Base-by-base conservation (phyloP, 2,113 vertebrate genomes). In the Scatophagus argus region DNA sequence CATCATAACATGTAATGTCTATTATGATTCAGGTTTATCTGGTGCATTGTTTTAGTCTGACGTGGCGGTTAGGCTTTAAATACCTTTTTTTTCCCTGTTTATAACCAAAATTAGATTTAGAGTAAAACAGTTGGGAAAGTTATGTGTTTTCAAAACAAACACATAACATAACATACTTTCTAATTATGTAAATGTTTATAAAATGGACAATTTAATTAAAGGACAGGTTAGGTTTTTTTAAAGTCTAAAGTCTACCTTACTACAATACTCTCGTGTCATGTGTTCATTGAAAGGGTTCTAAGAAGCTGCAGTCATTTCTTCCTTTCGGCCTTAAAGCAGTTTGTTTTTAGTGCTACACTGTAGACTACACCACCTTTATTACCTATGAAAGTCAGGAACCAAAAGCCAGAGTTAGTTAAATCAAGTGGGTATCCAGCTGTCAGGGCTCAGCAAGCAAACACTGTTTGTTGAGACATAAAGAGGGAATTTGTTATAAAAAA, bases 1-100 rank as follows among this genome's bases (percentile, higher is more conserved):
- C 16, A 19, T 19, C 19, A 29, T 5, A 31, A 51, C 34, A n/a
- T 47, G 6, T 12, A 5, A 76, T 56, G 27, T 55, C 39, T 8
- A 32, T 52, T n/a, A 58, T 9, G 10, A 51, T 66, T 85, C 58
- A 61, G 67, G 62, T 77, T 71, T 59, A 38, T 51, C 65, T 5
- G 5, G 41, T 64, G 5, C 32, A 41, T 41, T 70, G 29, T 11
- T 66, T 39, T 1, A 0, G 3, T 29, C 9, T 58, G 36, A 4
- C 39, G 19, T 6, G 3, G 34, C 21, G 9, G 17, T 44, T 39
- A 25, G 27, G 11, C n/a, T n/a, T 56, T 5, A 44, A 36, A 70
- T 17, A 65, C 44, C 25, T 49, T 58, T 3, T 34, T 56, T 7
- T 44, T 25, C 2, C 14, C 3, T 25, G 23, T 29, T 41, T 31